Evolutionary conservation across 2,113 vertebrate genomes (phyloP), one percentile per base, ranked within the genome.

Genomic region (Ranitomeya imitator): DNA sequence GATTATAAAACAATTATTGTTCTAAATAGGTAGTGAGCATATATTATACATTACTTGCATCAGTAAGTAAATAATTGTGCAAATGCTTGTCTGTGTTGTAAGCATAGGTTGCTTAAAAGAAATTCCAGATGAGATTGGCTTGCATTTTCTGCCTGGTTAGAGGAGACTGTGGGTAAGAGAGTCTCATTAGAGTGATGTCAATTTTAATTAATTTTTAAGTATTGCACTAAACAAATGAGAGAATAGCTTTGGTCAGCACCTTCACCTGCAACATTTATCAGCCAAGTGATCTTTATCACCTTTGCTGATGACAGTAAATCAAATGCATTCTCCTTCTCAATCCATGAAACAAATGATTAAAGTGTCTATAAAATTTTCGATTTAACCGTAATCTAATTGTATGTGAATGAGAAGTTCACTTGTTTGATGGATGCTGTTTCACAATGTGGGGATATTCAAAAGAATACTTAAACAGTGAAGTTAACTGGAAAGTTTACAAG

Each of bases 201-300:
- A 79, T 90, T 91, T 93, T 94, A 94, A 94, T 95, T 94, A 93
- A 92, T 94, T 90, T 92, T 93, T 92, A 93, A 92, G 94, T 93
- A 93, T 91, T 91, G 85, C 91, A 87, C 89, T 89, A 91, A 93
- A 90, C 91, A 90, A 91, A 90, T 90, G 89, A 86, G 92, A 93
- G 89, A 90, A 90, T 86, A 91, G 90, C 89, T 93, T 91, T 63
- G 85, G 91, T 90, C 92, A 89, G 91, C 91, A 93, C 90, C 87
- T 91, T 90, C 79, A 63, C 90, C 89, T 84, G 85, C 89, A 90
- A 91, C 92, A 80, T 91, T 92, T 90, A 92, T 92, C 94, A 92
- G 19, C 90, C 84, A 89, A 84, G 90, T 92, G 90, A 82, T 92
- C 91, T 92, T 90, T 91, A 91, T 90, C 90, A 90, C 90, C 92